phyloP scores from a whole-genome alignment of 1,140 invertebrate species.

The Bombus fervidus region DNA sequence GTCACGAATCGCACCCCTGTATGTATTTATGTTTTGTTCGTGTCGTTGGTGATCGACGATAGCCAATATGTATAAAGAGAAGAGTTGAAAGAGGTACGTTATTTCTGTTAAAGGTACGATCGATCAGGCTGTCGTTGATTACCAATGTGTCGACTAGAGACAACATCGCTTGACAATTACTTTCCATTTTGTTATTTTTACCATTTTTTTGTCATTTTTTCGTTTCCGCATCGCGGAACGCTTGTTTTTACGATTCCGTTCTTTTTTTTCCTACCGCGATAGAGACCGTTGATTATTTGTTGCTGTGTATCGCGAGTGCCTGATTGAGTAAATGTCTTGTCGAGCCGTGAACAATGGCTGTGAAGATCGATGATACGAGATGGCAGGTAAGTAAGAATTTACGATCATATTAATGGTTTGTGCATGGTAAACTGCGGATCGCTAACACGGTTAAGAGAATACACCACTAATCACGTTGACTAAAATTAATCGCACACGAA shows the following conservation, averaged over 20 bases:
- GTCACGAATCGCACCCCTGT: not conserved
- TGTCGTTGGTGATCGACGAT: not conserved
- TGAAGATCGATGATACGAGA: conserved; percentile 43
- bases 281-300: conserved; percentile 5
- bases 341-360: conserved; percentile 35
- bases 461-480: not conserved
- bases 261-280: not conserved
- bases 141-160: not conserved
- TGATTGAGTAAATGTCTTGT: conserved; percentile 14
- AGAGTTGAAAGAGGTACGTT: not conserved
- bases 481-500: not conserved
- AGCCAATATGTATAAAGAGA: not conserved
- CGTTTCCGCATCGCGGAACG: not conserved
- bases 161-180: not conserved
- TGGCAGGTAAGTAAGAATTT: conserved; percentile 58
- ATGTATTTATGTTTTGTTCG: not conserved
- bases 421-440: not conserved
- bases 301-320: conserved; percentile 14
- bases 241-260: not conserved
- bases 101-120: not conserved
- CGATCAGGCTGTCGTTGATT: not conserved
- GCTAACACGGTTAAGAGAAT: not conserved
- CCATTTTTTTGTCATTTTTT: no score
- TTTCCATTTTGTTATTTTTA: not conserved
- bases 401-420: not conserved